These are phyloP conservation scores for Pharmacophagus antenor DNA, from an alignment of 2,888 invertebrate genomes.

Conservation along the genomic window DNA sequence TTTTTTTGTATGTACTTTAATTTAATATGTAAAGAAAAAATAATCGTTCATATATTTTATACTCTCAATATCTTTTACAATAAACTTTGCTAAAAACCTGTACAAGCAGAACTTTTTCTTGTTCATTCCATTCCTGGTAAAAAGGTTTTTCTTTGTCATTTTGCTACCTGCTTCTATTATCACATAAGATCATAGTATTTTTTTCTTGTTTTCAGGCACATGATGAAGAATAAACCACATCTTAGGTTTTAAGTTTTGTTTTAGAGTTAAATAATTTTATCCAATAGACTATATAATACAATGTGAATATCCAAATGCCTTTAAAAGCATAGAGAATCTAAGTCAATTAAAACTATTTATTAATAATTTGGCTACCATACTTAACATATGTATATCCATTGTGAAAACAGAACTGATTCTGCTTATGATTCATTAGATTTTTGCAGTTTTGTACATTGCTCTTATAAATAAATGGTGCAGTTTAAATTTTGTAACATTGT, in stretches of 20 bases:
- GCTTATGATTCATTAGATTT: conserved; percentile 8
- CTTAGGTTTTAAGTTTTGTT: conserved; percentile 84
- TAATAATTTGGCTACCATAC: conserved; percentile 53
- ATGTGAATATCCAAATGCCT: conserved; percentile 63
- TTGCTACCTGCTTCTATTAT: background rate
- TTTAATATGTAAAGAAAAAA: no score
- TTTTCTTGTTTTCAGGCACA: conserved; percentile 85
- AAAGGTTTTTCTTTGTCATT: no score
- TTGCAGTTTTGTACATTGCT: conserved; percentile 25
- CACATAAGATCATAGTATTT: background rate
- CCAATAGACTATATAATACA: conserved; percentile 54
- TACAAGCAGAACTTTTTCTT: no score
- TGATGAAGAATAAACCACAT: conserved; percentile 93
- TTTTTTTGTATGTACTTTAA: no score
- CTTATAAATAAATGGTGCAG: background rate
- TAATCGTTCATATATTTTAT: no score
- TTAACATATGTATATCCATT: conserved; percentile 10
- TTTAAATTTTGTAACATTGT: background rate
- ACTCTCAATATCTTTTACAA: no score
- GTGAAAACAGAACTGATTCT: conserved; percentile 7
- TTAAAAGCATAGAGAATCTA: conserved; percentile 59
- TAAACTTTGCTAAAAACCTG: no score
- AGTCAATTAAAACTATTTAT: conserved; percentile 68
- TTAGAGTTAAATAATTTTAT: conserved; percentile 58
- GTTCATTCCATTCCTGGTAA: no score